phyloP scores from a whole-genome alignment of 2,797 vertebrate species.

The Pogonophryne albipinna region DNA sequence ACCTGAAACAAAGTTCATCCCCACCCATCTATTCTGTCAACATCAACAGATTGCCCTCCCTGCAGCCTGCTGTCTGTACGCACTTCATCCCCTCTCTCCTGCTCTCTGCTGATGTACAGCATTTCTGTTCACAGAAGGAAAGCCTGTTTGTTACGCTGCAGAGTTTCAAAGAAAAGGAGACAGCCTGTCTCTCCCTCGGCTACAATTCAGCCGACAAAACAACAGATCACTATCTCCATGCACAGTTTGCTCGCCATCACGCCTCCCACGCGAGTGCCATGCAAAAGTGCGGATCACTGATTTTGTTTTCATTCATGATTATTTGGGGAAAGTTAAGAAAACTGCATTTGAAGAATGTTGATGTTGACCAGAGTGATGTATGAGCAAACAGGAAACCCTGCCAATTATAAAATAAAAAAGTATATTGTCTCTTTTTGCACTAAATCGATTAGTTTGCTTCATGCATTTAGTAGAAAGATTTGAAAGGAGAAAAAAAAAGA shows the following conservation, averaged over 20 bases:
- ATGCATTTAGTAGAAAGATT: not conserved
- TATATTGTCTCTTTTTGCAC: not conserved
- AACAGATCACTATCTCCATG: conserved; percentile 80
- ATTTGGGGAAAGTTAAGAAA: conserved; percentile 18
- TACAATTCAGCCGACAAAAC: conserved; percentile 75
- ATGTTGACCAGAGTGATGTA: not conserved
- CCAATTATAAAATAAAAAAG: not conserved
- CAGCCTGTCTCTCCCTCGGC: conserved; percentile 63
- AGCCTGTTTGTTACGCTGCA: conserved; percentile 87
- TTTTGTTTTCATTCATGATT: conserved; percentile 27
- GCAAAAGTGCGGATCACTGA: conserved; percentile 33
- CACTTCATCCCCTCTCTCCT: conserved; percentile 74
- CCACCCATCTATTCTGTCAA: conserved; percentile 66
- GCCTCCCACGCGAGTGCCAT: conserved; percentile 41
- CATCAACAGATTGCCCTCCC: conserved; percentile 63
- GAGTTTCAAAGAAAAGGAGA: conserved; percentile 85
- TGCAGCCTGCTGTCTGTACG: conserved; percentile 53
- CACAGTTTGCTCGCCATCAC: conserved; percentile 59
- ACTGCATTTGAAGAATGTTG: not conserved
- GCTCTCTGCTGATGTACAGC: conserved; percentile 85
- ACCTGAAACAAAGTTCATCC: conserved; percentile 45
- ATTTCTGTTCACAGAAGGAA: conserved; percentile 86
- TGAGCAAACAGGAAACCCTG: conserved; percentile 1
- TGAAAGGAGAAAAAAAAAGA: not conserved
- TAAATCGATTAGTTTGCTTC: conserved; percentile 1